Evolutionary conservation across 2,888 invertebrate genomes (phyloP), one percentile per base, ranked within the genome.

Genomic region (Drosophila limbata): DNA sequence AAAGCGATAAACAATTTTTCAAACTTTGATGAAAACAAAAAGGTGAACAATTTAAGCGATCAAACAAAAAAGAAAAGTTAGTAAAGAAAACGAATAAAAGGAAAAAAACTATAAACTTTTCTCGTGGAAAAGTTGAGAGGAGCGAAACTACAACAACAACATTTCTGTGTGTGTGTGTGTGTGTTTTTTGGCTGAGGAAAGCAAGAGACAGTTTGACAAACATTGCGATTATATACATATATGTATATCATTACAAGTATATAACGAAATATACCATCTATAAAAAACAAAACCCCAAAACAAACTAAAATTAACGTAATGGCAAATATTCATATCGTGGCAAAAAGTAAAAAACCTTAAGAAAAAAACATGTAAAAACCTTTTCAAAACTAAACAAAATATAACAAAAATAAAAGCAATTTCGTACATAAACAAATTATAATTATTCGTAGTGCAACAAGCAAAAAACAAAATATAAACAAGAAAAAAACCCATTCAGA

Each of bases 291-390:
- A 33, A 35, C 19, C 11, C 28, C 45, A 67, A 77, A 57, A 68
- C 61, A 74, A 66, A 72, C 59, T 17, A 42, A 69, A 73, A 66
- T 76, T 69, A 75, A 76, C 52, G 76, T 77, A 77, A 77, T 64
- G 69, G 64, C 79, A 78, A 73, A 72, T 86, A 80, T 89, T 88
- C 79, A 88, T 88, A 90, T 86, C 79, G 86, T 76, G 81, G 80
- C 72, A 82, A 83, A 80, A 69, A 71, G 25, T 63, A 53, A 53
- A 67, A 70, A 77, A 67, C 19, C 44, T 35, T 51, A 60, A 52
- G 50, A 15, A 63, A 52, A 62, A 48, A 55, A 52, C 59, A 81
- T 80, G 77, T 77, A 78, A 83, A 78, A 77, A 77, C 59, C 63
- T 63, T 71, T 78, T 78, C 75, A 68, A 81, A 71, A 19, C 45